phyloP scores from a whole-genome alignment of 2,113 vertebrate species.

The Poeciliopsis turrubarensis region DNA sequence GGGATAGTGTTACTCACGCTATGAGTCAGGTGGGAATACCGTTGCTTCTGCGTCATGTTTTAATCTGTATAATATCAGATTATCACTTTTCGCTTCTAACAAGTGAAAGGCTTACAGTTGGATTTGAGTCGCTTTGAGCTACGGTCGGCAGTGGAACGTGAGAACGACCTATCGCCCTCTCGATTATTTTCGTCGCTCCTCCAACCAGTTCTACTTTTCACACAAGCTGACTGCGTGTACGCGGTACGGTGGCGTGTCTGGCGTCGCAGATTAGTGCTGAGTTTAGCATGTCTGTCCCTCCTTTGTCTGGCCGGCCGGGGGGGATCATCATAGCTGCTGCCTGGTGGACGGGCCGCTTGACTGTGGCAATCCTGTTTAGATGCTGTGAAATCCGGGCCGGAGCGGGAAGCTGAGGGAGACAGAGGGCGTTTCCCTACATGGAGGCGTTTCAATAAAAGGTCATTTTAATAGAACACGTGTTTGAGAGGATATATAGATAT shows the following conservation, averaged over 20 bases:
- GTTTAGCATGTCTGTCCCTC: conserved; percentile 68
- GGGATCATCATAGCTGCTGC: conserved; percentile 73
- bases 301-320: conserved; percentile 75
- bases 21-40: neutral
- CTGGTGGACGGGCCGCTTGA: conserved; percentile 64
- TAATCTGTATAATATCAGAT: conserved; percentile 10
- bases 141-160: conserved; percentile 20
- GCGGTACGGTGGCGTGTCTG: conserved; percentile 47
- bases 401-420: conserved; percentile 15
- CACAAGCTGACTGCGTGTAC: conserved; percentile 60
- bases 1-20: neutral
- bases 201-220: conserved; percentile 69
- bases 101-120: conserved; percentile 6
- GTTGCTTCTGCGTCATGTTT: neutral
- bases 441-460: neutral
- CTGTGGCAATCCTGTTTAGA: conserved; percentile 78
- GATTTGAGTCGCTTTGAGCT: conserved; percentile 15
- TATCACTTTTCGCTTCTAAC: conserved; percentile 13
- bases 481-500: neutral
- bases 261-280: conserved; percentile 77
- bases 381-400: conserved; percentile 65
- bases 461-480: no score
- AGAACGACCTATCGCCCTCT: conserved; percentile 63
- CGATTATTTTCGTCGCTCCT: conserved; percentile 51
- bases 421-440: conserved; percentile 5